phyloP scores from a whole-genome alignment of 1,140 invertebrate genomes.

The Drosophila arizonae region DNA sequence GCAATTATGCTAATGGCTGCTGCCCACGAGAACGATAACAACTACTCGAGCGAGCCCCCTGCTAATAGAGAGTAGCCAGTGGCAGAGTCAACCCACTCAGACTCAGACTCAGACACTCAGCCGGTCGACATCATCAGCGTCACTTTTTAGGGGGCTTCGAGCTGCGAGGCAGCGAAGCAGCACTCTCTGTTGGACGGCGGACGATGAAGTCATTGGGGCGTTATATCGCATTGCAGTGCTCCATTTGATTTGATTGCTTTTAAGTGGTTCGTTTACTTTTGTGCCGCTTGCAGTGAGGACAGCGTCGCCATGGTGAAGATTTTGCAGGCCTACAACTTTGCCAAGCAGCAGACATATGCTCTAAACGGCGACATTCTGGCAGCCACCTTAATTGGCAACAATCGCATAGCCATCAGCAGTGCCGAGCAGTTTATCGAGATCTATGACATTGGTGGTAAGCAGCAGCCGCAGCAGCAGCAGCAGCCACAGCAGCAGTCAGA shows the following conservation, averaged over 20 bases:
- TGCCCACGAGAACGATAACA: conserved; percentile 40
- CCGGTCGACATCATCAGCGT: conserved; percentile 18
- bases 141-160: conserved; percentile 28
- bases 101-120: conserved; percentile 31
- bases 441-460: conserved; percentile 76
- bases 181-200: conserved; percentile 48
- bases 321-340: conserved; percentile 79
- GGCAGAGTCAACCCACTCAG: conserved; percentile 43
- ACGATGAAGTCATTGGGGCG: conserved; percentile 76
- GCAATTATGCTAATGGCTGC: conserved; percentile 71
- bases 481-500: conserved; percentile 24
- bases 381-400: conserved; percentile 71
- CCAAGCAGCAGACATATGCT: conserved; percentile 75
- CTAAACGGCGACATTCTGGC: conserved; percentile 78
- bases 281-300: conserved; percentile 31
- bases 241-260: conserved; percentile 16
- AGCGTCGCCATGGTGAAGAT: conserved; percentile 74
- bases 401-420: conserved; percentile 78
- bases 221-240: conserved; percentile 46
- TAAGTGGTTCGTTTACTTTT: conserved; percentile 20
- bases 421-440: conserved; percentile 81
- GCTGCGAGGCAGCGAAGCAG: conserved; percentile 6
- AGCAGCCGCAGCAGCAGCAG: conserved; percentile 44
- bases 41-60: conserved; percentile 48
- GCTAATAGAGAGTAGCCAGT: conserved; percentile 3